Base-by-base conservation (phyloP, 2,113 vertebrate species). In the Macrotus californicus region DNA sequence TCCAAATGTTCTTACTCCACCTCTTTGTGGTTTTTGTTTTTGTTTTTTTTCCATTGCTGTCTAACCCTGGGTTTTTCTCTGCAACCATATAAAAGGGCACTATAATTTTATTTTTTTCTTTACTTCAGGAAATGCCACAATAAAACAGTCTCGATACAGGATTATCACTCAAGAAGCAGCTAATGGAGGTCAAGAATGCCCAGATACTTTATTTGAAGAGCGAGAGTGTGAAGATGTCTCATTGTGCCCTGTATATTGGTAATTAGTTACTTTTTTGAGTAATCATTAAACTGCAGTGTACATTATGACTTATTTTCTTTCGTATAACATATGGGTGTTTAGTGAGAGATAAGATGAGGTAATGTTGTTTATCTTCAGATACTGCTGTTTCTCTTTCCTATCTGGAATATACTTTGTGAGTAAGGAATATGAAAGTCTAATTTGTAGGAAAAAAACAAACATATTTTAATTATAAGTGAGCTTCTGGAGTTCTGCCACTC, bases 201-300 rank as follows among this genome's bases (percentile, higher is more conserved):
- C 99, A 0, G 99, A 99, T 97, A 99, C 99, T 2, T 98, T 99
- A 91, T 99, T 98, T 95, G 99, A 99, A 95, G 99, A 99, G 96
- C 98, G 99, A 95, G 99, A 99, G 67, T 99, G 99, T 98, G 99
- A 99, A 98, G 98, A 99, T 83, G 92, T 98, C 92, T 98, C 98
- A 41, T 13, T 98, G 56, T 99, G 99, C 97, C 99, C 99, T 59
- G 94, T 96, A 21, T 99, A 99, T 93, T 98, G 99, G 99, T 97
- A 97, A 96, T 70, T 77, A 69, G 46, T 84, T 91, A 61, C 18
- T 19, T 91, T 89, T 95, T 59, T 0, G 81, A 82, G 56, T 88
- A 80, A 59, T 89, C 52, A 31, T 91, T 92, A 75, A 41, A 50
- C 22, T 9, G 87, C 70, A 50, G 13, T 43, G 13, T 81, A 94